phyloP scores from a whole-genome alignment of 2,797 vertebrate genomes.

The Vireo griseus region DNA sequence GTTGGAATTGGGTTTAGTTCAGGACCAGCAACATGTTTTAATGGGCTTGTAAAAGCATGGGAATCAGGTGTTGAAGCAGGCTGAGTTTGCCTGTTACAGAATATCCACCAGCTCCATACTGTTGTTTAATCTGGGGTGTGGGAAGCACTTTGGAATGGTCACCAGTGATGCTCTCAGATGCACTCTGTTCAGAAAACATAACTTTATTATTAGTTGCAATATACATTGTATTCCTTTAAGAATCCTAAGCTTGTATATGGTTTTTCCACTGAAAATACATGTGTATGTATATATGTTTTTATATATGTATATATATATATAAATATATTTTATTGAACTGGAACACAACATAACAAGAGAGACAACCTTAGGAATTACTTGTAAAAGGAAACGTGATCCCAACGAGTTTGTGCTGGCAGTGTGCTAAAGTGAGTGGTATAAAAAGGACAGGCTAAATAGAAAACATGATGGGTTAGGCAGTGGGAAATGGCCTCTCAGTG shows the following conservation, averaged over 20 bases:
- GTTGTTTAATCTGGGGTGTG: background rate
- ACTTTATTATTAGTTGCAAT: conserved; percentile 75
- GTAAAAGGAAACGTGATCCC: conserved; percentile 40
- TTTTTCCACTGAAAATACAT: conserved; percentile 54
- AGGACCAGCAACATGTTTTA: background rate
- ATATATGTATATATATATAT: conserved; percentile 43
- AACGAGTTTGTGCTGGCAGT: conserved; percentile 5
- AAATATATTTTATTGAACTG: conserved; percentile 42
- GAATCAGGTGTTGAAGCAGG: background rate
- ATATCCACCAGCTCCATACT: background rate
- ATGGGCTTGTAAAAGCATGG: background rate
- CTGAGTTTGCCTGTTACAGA: background rate
- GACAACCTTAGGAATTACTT: conserved; percentile 21
- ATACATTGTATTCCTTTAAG: conserved; percentile 62
- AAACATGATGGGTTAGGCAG: conserved; percentile 7
- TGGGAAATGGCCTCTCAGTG: conserved; percentile 10
- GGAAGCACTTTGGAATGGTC: background rate
- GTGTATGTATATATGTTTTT: conserved; percentile 52
- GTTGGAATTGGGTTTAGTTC: background rate
- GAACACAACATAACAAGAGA: conserved; percentile 46
- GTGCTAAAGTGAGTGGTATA: conserved; percentile 25
- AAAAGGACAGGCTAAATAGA: conserved; percentile 42
- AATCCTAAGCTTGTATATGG: conserved; percentile 18
- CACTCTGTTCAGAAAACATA: conserved; percentile 57
- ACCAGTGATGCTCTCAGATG: background rate